Evolutionary conservation across 2,797 vertebrate genomes (phyloP), one percentile per base, ranked within the genome.

Genomic region (Myripristis jacobus): DNA sequence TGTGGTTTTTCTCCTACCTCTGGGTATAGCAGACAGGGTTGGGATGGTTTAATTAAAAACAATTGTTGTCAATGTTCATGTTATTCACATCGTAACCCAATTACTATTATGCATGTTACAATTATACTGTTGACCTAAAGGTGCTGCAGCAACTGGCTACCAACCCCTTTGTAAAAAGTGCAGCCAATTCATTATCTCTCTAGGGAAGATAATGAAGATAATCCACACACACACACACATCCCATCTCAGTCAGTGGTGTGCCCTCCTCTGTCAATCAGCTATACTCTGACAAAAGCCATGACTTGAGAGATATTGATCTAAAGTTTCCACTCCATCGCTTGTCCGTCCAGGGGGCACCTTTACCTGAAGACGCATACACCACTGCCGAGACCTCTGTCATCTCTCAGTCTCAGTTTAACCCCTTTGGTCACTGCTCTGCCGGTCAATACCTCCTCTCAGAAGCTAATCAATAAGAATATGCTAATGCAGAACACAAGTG

Each of bases 271-370:
- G 66, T 81, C 82, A 86, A 73, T 83, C 76, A 72, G 36, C 19
- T 53, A 22, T 46, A 52, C 59, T 54, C 70, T 56, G 34, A 46
- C 50, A 48, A 48, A 46, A 66, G 75, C 70, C 70, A 58, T 71
- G 56, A 53, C 56, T 67, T 61, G 61, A 54, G 48, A 59, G 69
- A 78, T 78, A 82, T 34, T 46, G 67, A 87, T 82, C 74, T 76
- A 18, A 69, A 68, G 36, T 80, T 73, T 52, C 36, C 13, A 59
- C 64, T 67, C 66, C 52, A 53, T 56, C 57, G 41, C 48, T 73
- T 68, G 71, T 84, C 71, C 71, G 76, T 70, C 57, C 62, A 70
- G 67, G 50, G 73, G 70, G 81, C 64, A 81, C 78, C 79, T 74
- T 81, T 70, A 66, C 53, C 56, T 44, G 36, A 74, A 55, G 16